Conservation (phyloP, 2,113 vertebrate species). For the Atractosteus spatula region DNA sequence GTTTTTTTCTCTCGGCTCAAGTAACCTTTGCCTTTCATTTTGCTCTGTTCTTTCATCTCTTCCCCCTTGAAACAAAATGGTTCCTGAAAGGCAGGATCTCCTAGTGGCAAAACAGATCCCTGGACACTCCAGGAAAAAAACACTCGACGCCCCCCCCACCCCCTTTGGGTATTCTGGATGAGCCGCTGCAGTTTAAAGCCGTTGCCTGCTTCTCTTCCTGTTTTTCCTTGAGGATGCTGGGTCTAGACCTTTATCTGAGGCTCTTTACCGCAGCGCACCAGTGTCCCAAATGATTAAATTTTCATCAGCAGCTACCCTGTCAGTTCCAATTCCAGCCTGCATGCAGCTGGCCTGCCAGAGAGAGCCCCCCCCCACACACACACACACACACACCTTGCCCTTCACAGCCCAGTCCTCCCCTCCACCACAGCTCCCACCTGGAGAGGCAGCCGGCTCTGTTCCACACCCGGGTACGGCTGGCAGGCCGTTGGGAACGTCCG, state of each 20-base stretch:
- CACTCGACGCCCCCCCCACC: too few relatives aligned
- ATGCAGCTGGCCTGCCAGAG: slow-evolving; percentile 12
- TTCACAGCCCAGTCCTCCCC: background rate
- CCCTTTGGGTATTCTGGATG: background rate
- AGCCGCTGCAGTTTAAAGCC: background rate
- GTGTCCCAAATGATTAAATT: slow-evolving; percentile 21
- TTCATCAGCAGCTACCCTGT: slow-evolving; percentile 31
- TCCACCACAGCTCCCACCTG: background rate
- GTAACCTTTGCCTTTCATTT: too few relatives aligned
- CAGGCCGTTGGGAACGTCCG: too few relatives aligned
- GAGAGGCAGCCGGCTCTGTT: too few relatives aligned
- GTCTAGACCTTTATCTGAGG: slow-evolving; percentile 20
- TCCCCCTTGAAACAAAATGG: slow-evolving; percentile 10
- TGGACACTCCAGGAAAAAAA: background rate
- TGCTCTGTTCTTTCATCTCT: background rate
- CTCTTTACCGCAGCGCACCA: background rate
- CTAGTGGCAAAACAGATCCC: background rate
- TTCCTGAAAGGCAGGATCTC: background rate
- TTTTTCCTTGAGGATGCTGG: background rate
- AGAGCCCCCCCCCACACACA: background rate
- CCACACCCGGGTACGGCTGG: too few relatives aligned
- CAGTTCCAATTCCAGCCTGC: slow-evolving; percentile 24
- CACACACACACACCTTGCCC: background rate
- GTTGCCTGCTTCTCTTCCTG: background rate
- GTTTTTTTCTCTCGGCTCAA: background rate